These are phyloP conservation scores for Caenorhabditis becei DNA, from an alignment of 2,888 invertebrate genomes.

Conservation along the genomic window DNA sequence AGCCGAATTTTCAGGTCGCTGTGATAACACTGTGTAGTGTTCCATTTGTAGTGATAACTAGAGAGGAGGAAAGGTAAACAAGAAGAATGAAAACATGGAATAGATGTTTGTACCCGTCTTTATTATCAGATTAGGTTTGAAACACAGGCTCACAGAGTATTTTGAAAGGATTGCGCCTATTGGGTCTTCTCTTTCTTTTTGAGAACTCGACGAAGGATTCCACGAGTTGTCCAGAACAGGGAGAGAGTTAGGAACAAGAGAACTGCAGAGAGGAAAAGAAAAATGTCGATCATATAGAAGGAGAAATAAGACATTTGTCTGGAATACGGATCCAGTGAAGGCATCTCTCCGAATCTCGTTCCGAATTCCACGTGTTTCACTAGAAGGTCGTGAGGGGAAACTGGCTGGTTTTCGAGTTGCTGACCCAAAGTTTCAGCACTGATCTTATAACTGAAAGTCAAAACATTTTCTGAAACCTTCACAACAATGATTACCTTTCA, in stretches of 20 bases:
- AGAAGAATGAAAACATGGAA: too few species aligned
- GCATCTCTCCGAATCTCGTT: constrained; percentile 25
- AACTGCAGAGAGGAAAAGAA: background rate
- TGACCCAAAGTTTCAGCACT: constrained; percentile 11
- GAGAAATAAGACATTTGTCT: constrained; percentile 22
- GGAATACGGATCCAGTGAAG: constrained; percentile 22
- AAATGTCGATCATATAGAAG: constrained; percentile 31
- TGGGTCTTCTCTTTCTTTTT: background rate
- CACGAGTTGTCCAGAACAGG: background rate
- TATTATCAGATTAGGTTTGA: too few species aligned
- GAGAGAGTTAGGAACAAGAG: background rate
- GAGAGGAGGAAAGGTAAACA: too few species aligned
- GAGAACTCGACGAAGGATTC: background rate
- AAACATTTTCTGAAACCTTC: background rate
- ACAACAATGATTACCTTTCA: constrained; percentile 1
- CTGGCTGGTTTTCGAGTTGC: constrained; percentile 27
- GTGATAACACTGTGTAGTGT: too few species aligned
- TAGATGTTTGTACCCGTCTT: too few species aligned
- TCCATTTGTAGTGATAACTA: too few species aligned
- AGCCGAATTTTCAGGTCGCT: too few species aligned
- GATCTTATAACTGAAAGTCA: constrained; percentile 16
- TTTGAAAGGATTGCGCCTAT: too few species aligned
- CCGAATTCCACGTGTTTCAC: constrained; percentile 38
- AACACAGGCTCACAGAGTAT: too few species aligned
- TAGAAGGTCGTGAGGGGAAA: constrained; percentile 22